These are phyloP conservation scores for Pandion haliaetus DNA, from an alignment of 2,113 vertebrate genomes.

Conservation along the genomic window DNA sequence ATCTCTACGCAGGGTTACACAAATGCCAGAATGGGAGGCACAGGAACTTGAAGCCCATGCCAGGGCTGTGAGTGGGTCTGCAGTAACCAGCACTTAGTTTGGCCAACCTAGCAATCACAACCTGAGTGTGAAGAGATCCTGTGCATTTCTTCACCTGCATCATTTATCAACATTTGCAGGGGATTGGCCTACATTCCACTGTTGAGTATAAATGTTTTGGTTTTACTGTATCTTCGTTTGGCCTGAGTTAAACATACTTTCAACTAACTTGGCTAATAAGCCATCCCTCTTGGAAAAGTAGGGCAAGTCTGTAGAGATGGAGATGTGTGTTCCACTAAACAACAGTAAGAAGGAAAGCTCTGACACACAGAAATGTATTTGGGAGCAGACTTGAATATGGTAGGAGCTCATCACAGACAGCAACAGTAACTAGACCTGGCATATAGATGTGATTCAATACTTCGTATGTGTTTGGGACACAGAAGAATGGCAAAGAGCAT, in stretches of 20 bases:
- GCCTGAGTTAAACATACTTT: not conserved
- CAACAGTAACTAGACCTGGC: not conserved
- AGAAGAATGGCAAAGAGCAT: not conserved
- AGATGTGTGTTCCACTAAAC: not conserved
- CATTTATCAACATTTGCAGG: not conserved
- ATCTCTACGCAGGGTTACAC: not conserved
- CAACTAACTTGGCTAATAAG: not conserved
- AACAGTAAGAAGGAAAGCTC: not conserved
- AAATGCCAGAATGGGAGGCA: not conserved
- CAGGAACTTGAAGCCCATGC: not conserved
- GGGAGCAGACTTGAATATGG: not conserved
- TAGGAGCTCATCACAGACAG: not conserved
- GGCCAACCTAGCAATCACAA: not conserved
- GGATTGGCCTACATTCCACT: not conserved
- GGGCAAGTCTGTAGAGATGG: not conserved
- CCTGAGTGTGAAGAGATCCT: not conserved
- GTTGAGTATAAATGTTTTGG: not conserved
- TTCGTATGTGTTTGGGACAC: not conserved
- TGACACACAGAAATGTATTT: not conserved
- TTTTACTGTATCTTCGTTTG: not conserved
- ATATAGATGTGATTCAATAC: not conserved
- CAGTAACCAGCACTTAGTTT: not conserved
- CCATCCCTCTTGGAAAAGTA: not conserved
- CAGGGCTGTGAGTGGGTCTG: not conserved
- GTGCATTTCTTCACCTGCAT: not conserved